These are phyloP conservation scores for Diglossa cyanea DNA, from an alignment of 2,797 vertebrate genomes.

Conservation along the genomic window DNA sequence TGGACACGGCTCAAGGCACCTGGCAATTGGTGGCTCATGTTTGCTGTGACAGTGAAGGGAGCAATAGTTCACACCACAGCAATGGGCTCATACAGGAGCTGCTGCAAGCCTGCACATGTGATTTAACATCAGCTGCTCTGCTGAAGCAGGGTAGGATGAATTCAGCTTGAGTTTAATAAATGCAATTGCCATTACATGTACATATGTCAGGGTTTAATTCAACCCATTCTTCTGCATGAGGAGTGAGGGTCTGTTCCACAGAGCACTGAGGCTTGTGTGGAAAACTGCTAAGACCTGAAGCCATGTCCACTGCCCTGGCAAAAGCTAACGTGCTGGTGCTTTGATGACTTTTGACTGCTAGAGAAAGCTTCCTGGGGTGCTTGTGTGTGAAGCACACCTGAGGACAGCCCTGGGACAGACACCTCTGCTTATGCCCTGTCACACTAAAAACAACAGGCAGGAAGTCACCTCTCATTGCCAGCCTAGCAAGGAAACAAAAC, in stretches of 20 bases:
- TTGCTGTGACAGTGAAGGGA: background rate
- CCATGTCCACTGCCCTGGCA: background rate
- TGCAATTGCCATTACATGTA: background rate
- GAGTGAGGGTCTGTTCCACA: background rate
- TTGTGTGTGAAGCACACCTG: background rate
- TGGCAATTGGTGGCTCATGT: background rate
- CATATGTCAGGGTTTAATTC: background rate
- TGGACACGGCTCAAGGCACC: background rate
- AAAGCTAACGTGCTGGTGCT: background rate
- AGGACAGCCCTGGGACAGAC: background rate
- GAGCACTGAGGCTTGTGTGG: background rate
- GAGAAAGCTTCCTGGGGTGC: background rate
- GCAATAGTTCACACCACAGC: rapidly evolving
- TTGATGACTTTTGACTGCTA: background rate
- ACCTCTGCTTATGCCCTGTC: rapidly evolving
- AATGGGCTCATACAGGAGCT: background rate
- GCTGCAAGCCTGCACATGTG: rapidly evolving
- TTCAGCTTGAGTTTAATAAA: background rate
- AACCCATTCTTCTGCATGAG: background rate
- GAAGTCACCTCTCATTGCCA: background rate
- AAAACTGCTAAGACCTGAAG: background rate
- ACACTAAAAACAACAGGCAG: background rate
- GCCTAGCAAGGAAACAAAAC: background rate
- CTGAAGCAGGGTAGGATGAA: background rate
- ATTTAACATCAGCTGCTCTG: background rate